A percentile compares a stretch with the other conserved stretches of the same genome.
phyloP scores from a whole-genome alignment of 1,140 invertebrate genomes.

The Papilio aristodemus region DNA sequence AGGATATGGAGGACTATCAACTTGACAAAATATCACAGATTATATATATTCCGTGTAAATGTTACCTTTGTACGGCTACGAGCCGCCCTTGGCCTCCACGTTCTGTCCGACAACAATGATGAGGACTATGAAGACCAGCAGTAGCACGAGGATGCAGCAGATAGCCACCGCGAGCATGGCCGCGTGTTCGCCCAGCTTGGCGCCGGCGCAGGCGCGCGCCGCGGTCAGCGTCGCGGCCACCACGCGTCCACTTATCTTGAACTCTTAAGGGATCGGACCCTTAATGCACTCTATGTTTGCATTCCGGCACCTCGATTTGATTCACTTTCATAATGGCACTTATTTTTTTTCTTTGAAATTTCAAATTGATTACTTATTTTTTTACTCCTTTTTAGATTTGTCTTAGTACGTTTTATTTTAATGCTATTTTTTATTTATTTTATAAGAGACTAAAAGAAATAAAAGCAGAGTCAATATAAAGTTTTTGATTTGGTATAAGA shows the following conservation, averaged over 20 bases:
- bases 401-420: neutral
- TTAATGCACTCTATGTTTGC: constrained; percentile 2
- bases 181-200: constrained; percentile 79
- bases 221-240: constrained; percentile 57
- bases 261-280: neutral
- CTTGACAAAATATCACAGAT: too few species aligned
- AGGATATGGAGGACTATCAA: too few species aligned
- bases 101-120: constrained; percentile 89
- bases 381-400: neutral
- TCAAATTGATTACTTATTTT: neutral
- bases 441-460: too few species aligned
- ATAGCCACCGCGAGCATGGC: constrained; percentile 89
- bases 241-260: constrained; percentile 56
- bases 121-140: constrained; percentile 88
- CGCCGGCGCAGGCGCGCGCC: constrained; percentile 60
- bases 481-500: neutral
- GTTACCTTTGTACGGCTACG: constrained; percentile 67
- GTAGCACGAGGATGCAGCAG: constrained; percentile 87
- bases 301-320: neutral
- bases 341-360: neutral
- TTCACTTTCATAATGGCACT: neutral
- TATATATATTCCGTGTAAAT: too few species aligned
- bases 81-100: constrained; percentile 82
- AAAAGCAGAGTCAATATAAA: too few species aligned
- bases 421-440: neutral